Base-by-base conservation (phyloP, 2,797 vertebrate species). In the Hyperoplus immaculatus region DNA sequence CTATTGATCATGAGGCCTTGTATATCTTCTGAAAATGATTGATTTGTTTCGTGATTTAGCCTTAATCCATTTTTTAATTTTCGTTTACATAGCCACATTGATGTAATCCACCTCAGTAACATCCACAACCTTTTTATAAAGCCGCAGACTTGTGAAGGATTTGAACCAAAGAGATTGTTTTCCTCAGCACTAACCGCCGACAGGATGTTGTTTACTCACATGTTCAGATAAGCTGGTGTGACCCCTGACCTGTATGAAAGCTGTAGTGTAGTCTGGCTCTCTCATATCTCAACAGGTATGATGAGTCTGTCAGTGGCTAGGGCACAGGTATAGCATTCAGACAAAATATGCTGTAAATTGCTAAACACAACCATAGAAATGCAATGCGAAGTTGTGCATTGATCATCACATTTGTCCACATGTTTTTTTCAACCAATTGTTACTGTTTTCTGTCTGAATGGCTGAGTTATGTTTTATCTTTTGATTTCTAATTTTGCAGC, bases 171-270 rank as follows among this genome's bases (percentile, higher is more conserved):
- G 41, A 53, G 16, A 21, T 16, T 36, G 58, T 51, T 76, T 43
- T 5, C 4, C 9, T 64, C 50, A 63, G 54, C 70, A 53, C 43
- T 62, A 77, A 51, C 65, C 41, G 10, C 47, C 58, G 66, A 42
- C 77, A 82, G 72, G 53, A 81, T 54, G 72, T 55, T 83, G 81
- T 83, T 88, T 79, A 72, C 72, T 77, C 62, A 55, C 50, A 56
- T 56, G 61, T 49, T 49, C 14, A 50, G 59, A 65, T 80, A 79
- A 86, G 76, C 87, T 57, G 11, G 21, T 42, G 6, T 50, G 75
- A 87, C 70, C 70, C 77, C 69, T 73, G 82, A 78, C 73, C 83
- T 84, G 73, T 29, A 29, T 81, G 79, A 80, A 78, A 84, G 36
- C 61, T 77, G 58, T 42, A 29, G 69, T 3, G 76, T 76, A 78